phyloP scores from a whole-genome alignment of 2,888 invertebrate species.

The Salpingus planirostris region DNA sequence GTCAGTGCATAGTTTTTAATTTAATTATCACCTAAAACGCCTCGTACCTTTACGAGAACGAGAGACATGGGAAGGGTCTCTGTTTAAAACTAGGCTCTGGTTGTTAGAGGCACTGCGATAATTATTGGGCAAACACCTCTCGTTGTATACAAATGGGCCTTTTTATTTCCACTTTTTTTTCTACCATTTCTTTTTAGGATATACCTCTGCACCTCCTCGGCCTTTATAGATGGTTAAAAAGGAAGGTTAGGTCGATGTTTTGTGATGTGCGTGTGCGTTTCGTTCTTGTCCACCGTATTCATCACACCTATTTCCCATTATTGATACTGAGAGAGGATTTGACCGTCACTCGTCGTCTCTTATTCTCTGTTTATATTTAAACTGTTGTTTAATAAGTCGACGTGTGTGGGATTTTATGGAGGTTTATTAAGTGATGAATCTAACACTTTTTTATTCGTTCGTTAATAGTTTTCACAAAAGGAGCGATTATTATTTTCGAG shows the following conservation, averaged over 20 bases:
- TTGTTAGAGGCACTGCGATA: conserved; percentile 29
- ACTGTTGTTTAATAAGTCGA: conserved; percentile 20
- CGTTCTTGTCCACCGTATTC: too few species aligned
- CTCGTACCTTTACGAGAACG: conserved; percentile 15
- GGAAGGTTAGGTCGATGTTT: too few species aligned
- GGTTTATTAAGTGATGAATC: conserved; percentile 21
- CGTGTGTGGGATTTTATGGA: conserved; percentile 29
- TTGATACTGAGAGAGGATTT: too few species aligned
- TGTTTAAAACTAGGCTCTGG: conserved; percentile 29
- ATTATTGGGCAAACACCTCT: conserved; percentile 10
- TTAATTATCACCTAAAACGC: conserved; percentile 11
- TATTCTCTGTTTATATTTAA: conserved; percentile 26
- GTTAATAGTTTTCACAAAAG: too few species aligned
- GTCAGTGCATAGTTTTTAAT: conserved; percentile 26
- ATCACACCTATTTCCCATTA: too few species aligned
- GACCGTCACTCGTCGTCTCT: too few species aligned
- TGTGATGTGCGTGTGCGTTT: too few species aligned
- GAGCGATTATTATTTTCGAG: too few species aligned
- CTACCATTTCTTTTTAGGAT: too few species aligned
- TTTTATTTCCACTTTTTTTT: conserved; percentile 11
- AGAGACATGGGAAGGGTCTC: too few species aligned
- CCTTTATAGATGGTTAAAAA: too few species aligned
- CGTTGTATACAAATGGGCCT: conserved; percentile 9
- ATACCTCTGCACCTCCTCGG: too few species aligned
- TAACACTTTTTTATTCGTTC: conserved; percentile 20